Percentiles rank a stretch among this genome's conserved stretches.
Evolutionary conservation across 2,888 invertebrate species (phyloP).

Genomic region (Erynnis tages): DNA sequence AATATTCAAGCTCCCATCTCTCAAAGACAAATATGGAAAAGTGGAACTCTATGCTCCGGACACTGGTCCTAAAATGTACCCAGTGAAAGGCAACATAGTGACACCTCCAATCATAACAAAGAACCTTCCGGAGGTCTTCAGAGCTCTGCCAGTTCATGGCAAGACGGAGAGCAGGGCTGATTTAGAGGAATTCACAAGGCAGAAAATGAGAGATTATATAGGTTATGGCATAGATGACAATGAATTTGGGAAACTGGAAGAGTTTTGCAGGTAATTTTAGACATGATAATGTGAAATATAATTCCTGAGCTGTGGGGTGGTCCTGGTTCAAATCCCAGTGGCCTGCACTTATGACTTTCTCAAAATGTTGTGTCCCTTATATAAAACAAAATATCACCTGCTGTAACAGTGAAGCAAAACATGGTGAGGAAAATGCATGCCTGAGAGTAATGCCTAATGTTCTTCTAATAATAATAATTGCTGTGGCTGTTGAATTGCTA

Average conservation of each 20-base stretch:
- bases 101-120: conserved; percentile 52
- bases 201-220: conserved; percentile 56
- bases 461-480: no score
- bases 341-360: no score
- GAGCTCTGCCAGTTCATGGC: conserved; percentile 56
- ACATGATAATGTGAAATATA: no score
- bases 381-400: no score
- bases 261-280: conserved; percentile 68
- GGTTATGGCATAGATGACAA: conserved; percentile 57
- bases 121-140: conserved; percentile 54
- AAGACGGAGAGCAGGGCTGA: conserved; percentile 40
- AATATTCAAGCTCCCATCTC: background rate
- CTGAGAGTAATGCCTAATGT: no score
- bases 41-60: conserved; percentile 46
- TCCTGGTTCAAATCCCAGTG: no score
- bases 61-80: conserved; percentile 51
- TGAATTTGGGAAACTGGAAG: conserved; percentile 59
- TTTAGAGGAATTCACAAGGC: conserved; percentile 43
- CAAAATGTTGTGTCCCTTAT: no score
- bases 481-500: no score
- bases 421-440: no score
- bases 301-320: no score
- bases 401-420: no score
- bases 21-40: conserved; percentile 28
- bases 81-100: conserved; percentile 46